phyloP scores from a whole-genome alignment of 2,888 invertebrate genomes.

The Synanthedon formicaeformis region DNA sequence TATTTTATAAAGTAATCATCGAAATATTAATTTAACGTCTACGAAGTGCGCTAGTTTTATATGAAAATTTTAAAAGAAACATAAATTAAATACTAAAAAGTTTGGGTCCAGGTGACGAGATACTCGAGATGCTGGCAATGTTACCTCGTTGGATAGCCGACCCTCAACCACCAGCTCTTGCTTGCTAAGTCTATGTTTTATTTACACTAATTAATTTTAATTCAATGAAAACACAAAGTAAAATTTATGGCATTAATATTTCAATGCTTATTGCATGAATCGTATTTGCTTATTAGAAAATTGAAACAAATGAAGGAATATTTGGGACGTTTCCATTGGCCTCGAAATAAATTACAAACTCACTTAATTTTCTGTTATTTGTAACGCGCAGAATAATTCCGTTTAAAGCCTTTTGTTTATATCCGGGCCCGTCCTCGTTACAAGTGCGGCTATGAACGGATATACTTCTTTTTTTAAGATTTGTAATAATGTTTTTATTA shows the following conservation, averaged over 20 bases:
- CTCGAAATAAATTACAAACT: constrained; percentile 40
- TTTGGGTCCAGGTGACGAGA: too few relatives aligned
- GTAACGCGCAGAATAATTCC: constrained; percentile 39
- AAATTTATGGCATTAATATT: constrained; percentile 19
- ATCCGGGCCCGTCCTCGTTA: constrained; percentile 22
- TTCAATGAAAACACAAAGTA: too few relatives aligned
- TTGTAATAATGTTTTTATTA: background rate
- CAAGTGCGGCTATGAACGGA: constrained; percentile 25
- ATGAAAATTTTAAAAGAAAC: too few relatives aligned
- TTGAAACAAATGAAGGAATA: constrained; percentile 34
- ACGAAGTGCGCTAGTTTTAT: too few relatives aligned
- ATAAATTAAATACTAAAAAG: too few relatives aligned
- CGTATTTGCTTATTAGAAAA: constrained; percentile 26
- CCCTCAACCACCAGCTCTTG: too few relatives aligned
- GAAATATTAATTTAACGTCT: too few relatives aligned
- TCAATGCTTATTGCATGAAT: constrained; percentile 23
- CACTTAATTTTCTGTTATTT: constrained; percentile 41
- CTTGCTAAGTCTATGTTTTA: too few relatives aligned
- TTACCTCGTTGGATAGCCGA: too few relatives aligned
- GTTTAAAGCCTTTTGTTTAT: constrained; percentile 34
- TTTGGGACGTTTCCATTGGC: constrained; percentile 26
- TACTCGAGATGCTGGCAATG: too few relatives aligned
- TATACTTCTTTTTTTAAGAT: constrained; percentile 5
- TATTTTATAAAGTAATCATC: too few relatives aligned
- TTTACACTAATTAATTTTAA: too few relatives aligned